Percentiles rank a stretch among this genome's conserved stretches.
These are phyloP conservation scores for Harpegnathos saltator DNA, from an alignment of 1,140 invertebrate genomes.

Conservation along the genomic window DNA sequence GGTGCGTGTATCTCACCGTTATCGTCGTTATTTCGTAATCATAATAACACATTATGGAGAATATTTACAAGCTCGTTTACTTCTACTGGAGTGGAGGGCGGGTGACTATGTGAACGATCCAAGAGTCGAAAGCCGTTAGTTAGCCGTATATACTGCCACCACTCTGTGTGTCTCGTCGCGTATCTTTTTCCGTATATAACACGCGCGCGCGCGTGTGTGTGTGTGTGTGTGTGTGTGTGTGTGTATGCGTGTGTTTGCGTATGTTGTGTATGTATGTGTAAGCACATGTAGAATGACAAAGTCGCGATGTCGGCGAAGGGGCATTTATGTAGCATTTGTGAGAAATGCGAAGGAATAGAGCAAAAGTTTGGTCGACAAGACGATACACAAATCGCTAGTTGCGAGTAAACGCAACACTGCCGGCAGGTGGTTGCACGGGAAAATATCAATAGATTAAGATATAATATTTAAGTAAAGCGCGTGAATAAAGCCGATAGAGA, in stretches of 20 bases:
- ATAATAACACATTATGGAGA: slow-evolving; percentile 43
- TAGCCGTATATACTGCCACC: not conserved
- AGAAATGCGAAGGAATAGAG: not conserved
- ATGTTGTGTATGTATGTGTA: too few relatives aligned
- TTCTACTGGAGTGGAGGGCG: slow-evolving; percentile 21
- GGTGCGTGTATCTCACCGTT: slow-evolving; percentile 50
- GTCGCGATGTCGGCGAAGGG: slow-evolving; percentile 2
- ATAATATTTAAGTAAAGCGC: not conserved
- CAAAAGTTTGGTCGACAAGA: not conserved
- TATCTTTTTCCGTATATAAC: slow-evolving; percentile 11
- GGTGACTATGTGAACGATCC: slow-evolving; percentile 46
- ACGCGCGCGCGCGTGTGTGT: too few relatives aligned
- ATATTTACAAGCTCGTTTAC: slow-evolving; percentile 54
- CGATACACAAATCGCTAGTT: not conserved
- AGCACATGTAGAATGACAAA: not conserved
- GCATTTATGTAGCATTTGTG: not conserved
- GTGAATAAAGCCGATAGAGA: not conserved
- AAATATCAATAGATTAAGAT: too few relatives aligned
- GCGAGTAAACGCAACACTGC: not conserved
- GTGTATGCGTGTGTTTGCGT: too few relatives aligned
- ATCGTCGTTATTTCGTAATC: slow-evolving; percentile 31
- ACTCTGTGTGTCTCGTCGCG: slow-evolving; percentile 17
- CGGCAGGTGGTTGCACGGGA: not conserved
- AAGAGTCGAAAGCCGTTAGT: slow-evolving; percentile 44
- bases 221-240: too few relatives aligned